A percentile compares a stretch with the other conserved stretches of the same genome.
These are phyloP conservation scores for Plecturocebus donacophilus DNA, from an alignment of 2,113 vertebrate genomes.

Conservation along the genomic window DNA sequence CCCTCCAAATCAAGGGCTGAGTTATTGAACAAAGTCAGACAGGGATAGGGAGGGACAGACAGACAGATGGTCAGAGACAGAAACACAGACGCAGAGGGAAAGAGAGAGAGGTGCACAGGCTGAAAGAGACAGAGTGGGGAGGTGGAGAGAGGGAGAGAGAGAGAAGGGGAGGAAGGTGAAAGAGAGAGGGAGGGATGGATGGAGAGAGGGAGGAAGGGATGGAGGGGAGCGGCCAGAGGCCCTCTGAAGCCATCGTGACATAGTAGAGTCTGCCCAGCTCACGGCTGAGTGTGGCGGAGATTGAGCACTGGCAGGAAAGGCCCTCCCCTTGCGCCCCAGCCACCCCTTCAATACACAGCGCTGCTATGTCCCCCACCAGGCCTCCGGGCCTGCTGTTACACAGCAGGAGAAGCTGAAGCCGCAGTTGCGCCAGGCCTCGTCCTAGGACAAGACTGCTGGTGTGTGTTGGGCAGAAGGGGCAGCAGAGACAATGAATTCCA, in stretches of 20 bases:
- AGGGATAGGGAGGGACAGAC: not conserved
- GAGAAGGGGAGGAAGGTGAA: not conserved
- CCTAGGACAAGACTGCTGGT: no score
- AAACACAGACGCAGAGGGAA: not conserved
- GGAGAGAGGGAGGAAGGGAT: no score
- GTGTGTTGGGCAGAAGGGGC: not conserved
- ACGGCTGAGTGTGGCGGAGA: accelerated
- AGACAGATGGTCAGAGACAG: not conserved
- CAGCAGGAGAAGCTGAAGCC: not conserved
- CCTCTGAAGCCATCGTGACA: not conserved
- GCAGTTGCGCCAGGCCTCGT: accelerated
- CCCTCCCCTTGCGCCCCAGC: not conserved
- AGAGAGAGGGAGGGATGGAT: not conserved
- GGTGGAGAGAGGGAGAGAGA: not conserved
- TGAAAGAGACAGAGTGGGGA: not conserved
- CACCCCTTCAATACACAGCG: accelerated
- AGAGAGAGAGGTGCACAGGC: not conserved
- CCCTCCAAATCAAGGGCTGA: conserved; percentile 37
- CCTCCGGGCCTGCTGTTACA: not conserved
- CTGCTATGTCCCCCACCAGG: not conserved
- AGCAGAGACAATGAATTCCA: no score
- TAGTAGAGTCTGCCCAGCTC: accelerated
- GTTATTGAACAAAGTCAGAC: conserved; percentile 76
- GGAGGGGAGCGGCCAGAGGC: no score
- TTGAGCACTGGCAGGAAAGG: not conserved